Conservation (phyloP, 92 coral and sea anemone species). For the Epizoanthus stellaris region DNA sequence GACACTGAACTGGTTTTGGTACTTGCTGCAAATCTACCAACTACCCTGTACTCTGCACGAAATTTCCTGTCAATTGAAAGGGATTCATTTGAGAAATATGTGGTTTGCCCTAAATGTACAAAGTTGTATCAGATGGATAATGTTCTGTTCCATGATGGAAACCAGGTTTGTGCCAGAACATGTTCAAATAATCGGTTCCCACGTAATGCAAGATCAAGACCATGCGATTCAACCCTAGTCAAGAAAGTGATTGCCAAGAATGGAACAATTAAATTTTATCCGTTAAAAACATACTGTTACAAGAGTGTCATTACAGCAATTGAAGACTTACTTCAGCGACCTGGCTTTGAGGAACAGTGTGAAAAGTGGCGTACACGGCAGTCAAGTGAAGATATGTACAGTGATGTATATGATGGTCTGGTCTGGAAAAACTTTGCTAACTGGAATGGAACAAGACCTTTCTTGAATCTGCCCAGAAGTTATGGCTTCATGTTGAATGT, state of each 20-base stretch:
- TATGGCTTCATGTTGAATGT: conserved; percentile 59
- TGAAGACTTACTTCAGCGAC: conserved; percentile 45
- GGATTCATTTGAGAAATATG: conserved; percentile 13
- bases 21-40: conserved; percentile 31
- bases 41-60: conserved; percentile 15
- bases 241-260: conserved; percentile 16
- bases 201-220: conserved; percentile 28
- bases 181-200: conserved; percentile 45
- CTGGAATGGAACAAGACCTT: conserved; percentile 47
- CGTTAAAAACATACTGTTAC: conserved; percentile 29
- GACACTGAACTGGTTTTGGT: conserved; percentile 25
- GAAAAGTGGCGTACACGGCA: conserved; percentile 52
- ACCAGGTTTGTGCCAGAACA: conserved; percentile 43
- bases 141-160: conserved; percentile 38
- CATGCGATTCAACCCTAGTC: conserved; percentile 53
- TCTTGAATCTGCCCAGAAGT: conserved; percentile 40
- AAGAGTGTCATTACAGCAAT: conserved; percentile 36
- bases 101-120: conserved; percentile 49
- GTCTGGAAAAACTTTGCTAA: conserved; percentile 57
- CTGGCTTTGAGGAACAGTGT: conserved; percentile 60
- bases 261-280: conserved; percentile 49
- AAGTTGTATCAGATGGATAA: conserved; percentile 46
- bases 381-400: conserved; percentile 45
- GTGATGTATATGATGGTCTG: conserved; percentile 60
- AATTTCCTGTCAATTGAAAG: conserved; percentile 8